Evolutionary conservation across 2,888 invertebrate genomes (phyloP).

Genomic region (Isotomurus palustris): DNA sequence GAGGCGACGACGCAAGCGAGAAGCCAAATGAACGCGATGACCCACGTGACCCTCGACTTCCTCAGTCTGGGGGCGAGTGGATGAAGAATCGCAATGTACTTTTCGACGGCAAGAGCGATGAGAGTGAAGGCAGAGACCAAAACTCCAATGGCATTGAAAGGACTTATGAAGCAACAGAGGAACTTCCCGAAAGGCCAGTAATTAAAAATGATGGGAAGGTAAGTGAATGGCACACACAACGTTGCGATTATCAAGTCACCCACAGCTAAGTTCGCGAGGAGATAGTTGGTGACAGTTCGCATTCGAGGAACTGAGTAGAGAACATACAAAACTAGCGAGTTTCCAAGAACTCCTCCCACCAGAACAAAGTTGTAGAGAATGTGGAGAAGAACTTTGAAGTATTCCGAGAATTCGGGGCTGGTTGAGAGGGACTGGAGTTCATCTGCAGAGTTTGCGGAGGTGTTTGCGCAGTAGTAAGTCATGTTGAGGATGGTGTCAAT

Average conservation of each 20-base stretch:
- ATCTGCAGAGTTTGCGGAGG: no score
- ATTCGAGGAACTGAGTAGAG: conserved; percentile 79
- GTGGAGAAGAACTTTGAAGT: conserved; percentile 2
- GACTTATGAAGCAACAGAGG: conserved; percentile 72
- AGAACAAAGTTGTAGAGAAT: conserved; percentile 1
- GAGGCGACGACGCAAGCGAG: conserved; percentile 64
- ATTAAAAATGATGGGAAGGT: background rate
- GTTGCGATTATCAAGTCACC: conserved; percentile 86
- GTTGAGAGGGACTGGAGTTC: no score
- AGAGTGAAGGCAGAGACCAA: conserved; percentile 54
- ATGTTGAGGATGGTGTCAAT: no score
- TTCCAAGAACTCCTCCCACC: conserved; percentile 46
- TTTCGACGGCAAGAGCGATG: conserved; percentile 87
- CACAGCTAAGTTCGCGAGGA: conserved; percentile 63
- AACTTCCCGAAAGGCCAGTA: conserved; percentile 60
- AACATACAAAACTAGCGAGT: conserved; percentile 71
- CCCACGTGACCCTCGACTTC: conserved; percentile 63
- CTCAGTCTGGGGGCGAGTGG: conserved; percentile 76
- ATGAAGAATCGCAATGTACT: conserved; percentile 85
- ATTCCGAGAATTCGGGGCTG: background rate
- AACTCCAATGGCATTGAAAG: conserved; percentile 44
- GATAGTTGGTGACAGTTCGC: conserved; percentile 88
- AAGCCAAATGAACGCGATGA: conserved; percentile 74
- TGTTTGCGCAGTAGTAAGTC: no score
- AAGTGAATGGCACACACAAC: conserved; percentile 76